Conservation (phyloP, 2,797 vertebrate species). For the Sebastes hubbsi region DNA sequence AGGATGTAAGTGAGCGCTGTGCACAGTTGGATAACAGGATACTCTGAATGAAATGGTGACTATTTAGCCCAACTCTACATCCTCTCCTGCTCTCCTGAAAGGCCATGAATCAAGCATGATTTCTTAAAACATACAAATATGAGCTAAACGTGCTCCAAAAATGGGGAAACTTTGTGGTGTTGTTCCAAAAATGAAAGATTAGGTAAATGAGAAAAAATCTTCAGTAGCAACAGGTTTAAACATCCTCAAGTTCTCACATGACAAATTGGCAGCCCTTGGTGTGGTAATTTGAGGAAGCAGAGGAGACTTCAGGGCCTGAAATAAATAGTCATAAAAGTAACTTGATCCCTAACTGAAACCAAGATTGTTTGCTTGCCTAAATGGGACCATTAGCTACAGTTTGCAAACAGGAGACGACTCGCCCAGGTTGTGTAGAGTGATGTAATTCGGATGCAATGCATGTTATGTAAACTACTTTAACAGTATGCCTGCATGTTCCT, state of each 20-base stretch:
- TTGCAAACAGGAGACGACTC: conserved; percentile 46
- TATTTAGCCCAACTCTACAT: not conserved
- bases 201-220: not conserved
- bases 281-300: not conserved
- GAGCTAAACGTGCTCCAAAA: not conserved
- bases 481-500: conserved; percentile 31
- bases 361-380: conserved; percentile 33
- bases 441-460: conserved; percentile 64
- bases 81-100: not conserved
- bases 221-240: not conserved
- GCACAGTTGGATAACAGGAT: conserved; percentile 18
- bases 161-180: not conserved
- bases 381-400: conserved; percentile 21
- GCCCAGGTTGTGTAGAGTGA: conserved; percentile 49
- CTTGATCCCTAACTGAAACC: conserved; percentile 3
- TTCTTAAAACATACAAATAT: not conserved
- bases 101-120: not conserved
- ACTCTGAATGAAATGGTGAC: conserved; percentile 3
- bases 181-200: not conserved
- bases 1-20: conserved; percentile 11
- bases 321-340: conserved; percentile 13
- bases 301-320: not conserved
- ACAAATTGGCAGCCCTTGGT: not conserved
- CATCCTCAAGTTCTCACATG: not conserved
- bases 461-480: conserved; percentile 43